These are phyloP conservation scores for Nomia melanderi DNA, from an alignment of 1,140 invertebrate species.

Conservation along the genomic window DNA sequence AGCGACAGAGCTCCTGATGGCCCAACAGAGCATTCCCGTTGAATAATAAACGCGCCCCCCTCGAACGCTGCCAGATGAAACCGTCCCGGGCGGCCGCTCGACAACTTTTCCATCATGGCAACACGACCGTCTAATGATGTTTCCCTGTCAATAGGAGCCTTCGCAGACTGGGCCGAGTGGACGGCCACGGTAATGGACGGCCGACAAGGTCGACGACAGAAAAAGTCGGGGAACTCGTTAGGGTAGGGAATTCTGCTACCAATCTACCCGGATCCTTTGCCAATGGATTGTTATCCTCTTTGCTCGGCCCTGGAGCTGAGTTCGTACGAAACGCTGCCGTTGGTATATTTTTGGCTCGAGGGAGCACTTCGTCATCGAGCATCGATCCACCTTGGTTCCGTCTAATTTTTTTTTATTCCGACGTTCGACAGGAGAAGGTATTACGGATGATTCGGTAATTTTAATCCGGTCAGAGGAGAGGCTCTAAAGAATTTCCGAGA, in stretches of 20 bases:
- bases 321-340: not conserved
- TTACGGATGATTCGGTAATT: not conserved
- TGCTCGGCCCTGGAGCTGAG: not conserved
- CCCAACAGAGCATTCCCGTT: slow-evolving; percentile 21
- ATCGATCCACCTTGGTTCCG: not conserved
- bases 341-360: not conserved
- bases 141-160: not conserved
- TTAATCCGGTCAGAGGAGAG: not conserved
- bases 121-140: not conserved
- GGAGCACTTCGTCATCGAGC: too few relatives aligned
- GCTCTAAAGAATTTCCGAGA: not conserved
- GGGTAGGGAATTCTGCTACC: not conserved
- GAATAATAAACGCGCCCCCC: slow-evolving; percentile 59
- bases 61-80: not conserved
- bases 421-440: not conserved
- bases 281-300: not conserved
- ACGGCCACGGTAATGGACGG: not conserved
- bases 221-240: not conserved
- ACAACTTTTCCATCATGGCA: not conserved
- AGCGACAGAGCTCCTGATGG: slow-evolving; percentile 36
- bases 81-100: not conserved
- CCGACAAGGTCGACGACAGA: not conserved
- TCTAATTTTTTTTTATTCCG: not conserved
- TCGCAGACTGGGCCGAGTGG: too few relatives aligned
- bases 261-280: not conserved